Base-by-base conservation (phyloP, 1,140 invertebrate genomes). In the Stenopsyche tienmushanensis region DNA sequence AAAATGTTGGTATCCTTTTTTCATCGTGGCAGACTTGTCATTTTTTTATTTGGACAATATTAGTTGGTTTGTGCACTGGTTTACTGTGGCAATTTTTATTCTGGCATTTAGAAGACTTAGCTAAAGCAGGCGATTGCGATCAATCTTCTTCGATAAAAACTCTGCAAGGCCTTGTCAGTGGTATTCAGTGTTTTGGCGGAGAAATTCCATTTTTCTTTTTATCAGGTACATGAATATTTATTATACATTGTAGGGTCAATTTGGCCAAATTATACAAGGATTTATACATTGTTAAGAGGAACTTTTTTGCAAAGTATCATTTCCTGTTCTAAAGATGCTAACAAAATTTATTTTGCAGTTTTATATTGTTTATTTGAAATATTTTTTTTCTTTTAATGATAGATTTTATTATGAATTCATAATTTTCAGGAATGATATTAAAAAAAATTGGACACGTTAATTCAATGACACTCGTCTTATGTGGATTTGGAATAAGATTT, bases 31-130 rank as follows among this genome's bases (percentile, higher is more conserved):
- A 83, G 2, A 85, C 90, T 1, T 72, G 88, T 2, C 74, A 90
- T 1, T 92, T 92, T 72, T 77, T 92, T 18, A 13, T 88, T 9
- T 92, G 91, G 85, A 91, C 92, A 59, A 84, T 94, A 60, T 82
- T 86, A 2, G 87, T 92, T 45, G 94, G 94, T 0, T 82, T 94
- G 64, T 90, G 91, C 63, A 94, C 91, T 0, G 92, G 88, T 0
- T 75, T 94, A 1, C 80, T 95, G n/a, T 96, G 94, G 91, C 87
- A 93, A 62, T 97, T 93, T 74, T 77, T 95, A 0, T 91, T 93
- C 71, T 91, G 89, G 86, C 85, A 90, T 70, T 80, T 91, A 7
- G 91, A 93, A 77, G 86, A 90, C 55, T 75, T 93, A 45, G 84
- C 85, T 0, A 73, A 71, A 23, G 67, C 63, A 13, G 70, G 72